These are phyloP conservation scores for Venusia cambrica DNA, from an alignment of 2,888 invertebrate genomes.

Conservation along the genomic window DNA sequence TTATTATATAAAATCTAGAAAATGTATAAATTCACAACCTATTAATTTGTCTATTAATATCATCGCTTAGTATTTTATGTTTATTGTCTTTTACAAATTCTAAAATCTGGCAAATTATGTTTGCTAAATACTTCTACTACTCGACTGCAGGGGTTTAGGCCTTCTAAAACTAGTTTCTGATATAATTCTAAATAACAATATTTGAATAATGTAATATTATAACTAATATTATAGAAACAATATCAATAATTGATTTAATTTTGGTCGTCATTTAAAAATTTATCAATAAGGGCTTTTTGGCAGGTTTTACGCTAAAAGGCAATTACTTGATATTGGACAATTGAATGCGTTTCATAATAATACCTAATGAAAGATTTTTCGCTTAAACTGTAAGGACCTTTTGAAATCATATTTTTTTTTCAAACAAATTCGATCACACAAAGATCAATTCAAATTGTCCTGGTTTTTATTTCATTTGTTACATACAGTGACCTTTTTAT, in stretches of 20 bases:
- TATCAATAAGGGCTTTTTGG: slow-evolving; percentile 30
- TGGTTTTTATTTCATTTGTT: too few species aligned
- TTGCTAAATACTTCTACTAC: slow-evolving; percentile 24
- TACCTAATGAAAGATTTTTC: too few species aligned
- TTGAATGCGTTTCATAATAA: too few species aligned
- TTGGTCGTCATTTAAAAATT: slow-evolving; percentile 28
- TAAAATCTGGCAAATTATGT: slow-evolving; percentile 41
- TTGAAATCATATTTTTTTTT: too few species aligned
- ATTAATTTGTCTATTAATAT: slow-evolving; percentile 71
- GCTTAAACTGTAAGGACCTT: too few species aligned
- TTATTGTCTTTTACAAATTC: slow-evolving; percentile 37
- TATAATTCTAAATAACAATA: slow-evolving; percentile 18
- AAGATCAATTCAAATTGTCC: too few species aligned
- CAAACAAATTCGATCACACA: too few species aligned
- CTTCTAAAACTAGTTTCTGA: slow-evolving; percentile 39
- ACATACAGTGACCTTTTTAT: too few species aligned
- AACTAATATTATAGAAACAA: slow-evolving; percentile 11
- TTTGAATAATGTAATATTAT: slow-evolving; percentile 17
- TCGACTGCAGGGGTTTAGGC: slow-evolving; percentile 50
- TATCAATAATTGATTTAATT: slow-evolving; percentile 20
- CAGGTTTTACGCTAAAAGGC: slow-evolving; percentile 31
- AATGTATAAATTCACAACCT: slow-evolving; percentile 81
- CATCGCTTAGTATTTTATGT: slow-evolving; percentile 35
- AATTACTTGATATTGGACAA: slow-evolving; percentile 25
- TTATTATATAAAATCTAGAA: slow-evolving; percentile 77